Evolutionary conservation across 2,888 invertebrate species (phyloP).

Genomic region (Cetonia aurata): DNA sequence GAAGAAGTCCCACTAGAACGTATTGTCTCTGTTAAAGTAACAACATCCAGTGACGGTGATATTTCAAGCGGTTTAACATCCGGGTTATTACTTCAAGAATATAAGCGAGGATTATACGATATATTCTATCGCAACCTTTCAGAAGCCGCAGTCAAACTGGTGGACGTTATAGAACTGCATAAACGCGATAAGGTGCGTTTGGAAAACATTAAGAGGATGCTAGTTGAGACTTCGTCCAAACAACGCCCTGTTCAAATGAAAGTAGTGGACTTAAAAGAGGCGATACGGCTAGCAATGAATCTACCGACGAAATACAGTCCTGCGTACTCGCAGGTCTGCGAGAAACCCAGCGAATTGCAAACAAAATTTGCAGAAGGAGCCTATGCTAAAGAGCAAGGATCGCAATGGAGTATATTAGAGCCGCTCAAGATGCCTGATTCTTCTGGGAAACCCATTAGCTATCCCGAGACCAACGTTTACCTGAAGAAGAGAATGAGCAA

Average conservation of each 20-base stretch:
- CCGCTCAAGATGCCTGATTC: slow-evolving; percentile 24
- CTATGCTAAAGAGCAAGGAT: slow-evolving; percentile 36
- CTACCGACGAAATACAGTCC: slow-evolving; percentile 9
- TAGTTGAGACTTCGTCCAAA: slow-evolving; percentile 14
- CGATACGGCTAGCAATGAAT: slow-evolving; percentile 26
- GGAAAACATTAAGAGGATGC: slow-evolving; percentile 29
- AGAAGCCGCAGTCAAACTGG: slow-evolving; percentile 34
- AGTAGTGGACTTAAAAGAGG: slow-evolving; percentile 39
- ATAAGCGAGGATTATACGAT: slow-evolving; percentile 28
- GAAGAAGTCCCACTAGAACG: slow-evolving; percentile 32
- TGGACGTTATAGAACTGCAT: slow-evolving; percentile 34
- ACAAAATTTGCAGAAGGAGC: slow-evolving; percentile 24
- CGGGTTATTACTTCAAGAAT: slow-evolving; percentile 34
- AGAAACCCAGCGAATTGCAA: not conserved
- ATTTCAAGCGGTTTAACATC: slow-evolving; percentile 44
- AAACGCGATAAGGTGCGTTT: slow-evolving; percentile 14
- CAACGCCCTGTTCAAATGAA: slow-evolving; percentile 27
- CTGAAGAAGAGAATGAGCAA: slow-evolving; percentile 20
- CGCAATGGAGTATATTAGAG: slow-evolving; percentile 42
- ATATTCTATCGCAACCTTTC: slow-evolving; percentile 40
- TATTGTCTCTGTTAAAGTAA: slow-evolving; percentile 44
- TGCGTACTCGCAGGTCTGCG: not conserved
- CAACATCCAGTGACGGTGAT: slow-evolving; percentile 44
- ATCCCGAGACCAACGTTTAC: slow-evolving; percentile 32
- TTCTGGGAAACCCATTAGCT: slow-evolving; percentile 37